A percentile compares a stretch with the other conserved stretches of the same genome.
phyloP scores from a whole-genome alignment of 1,140 invertebrate genomes.

The Campoletis sonorensis region DNA sequence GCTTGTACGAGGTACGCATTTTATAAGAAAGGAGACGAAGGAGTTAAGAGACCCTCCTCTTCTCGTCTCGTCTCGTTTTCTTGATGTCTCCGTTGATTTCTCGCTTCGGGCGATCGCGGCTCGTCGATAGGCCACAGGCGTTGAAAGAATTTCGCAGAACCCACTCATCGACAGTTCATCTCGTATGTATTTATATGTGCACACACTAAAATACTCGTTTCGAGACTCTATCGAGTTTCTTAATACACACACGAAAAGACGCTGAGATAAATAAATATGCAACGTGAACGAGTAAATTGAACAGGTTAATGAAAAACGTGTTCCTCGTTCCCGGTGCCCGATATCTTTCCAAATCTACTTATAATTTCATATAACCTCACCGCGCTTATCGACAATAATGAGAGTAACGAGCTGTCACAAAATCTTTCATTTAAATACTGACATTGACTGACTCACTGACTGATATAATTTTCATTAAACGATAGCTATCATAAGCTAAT shows the following conservation, averaged over 20 bases:
- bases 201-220: background rate
- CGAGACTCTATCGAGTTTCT: no score
- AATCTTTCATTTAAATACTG: background rate
- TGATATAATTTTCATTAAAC: no score
- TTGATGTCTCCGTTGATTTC: slow-evolving; percentile 32
- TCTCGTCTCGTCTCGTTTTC: slow-evolving; percentile 31
- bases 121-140: slow-evolving; percentile 42
- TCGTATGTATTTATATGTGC: background rate
- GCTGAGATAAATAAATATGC: background rate
- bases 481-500: no score
- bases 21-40: slow-evolving; percentile 32
- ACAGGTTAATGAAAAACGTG: slow-evolving; percentile 42
- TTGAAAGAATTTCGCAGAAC: slow-evolving; percentile 43
- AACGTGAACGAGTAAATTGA: slow-evolving; percentile 38
- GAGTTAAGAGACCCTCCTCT: background rate
- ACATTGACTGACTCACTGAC: no score
- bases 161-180: background rate
- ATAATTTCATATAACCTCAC: slow-evolving; percentile 13
- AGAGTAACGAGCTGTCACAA: slow-evolving; percentile 11
- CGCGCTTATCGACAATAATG: background rate
- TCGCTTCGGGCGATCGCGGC: slow-evolving; percentile 38
- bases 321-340: slow-evolving; percentile 34
- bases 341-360: slow-evolving; percentile 17
- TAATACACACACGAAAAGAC: no score
- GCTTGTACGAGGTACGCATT: slow-evolving; percentile 26